phyloP scores from a whole-genome alignment of 2,113 vertebrate genomes.

The Alouatta palliata region DNA sequence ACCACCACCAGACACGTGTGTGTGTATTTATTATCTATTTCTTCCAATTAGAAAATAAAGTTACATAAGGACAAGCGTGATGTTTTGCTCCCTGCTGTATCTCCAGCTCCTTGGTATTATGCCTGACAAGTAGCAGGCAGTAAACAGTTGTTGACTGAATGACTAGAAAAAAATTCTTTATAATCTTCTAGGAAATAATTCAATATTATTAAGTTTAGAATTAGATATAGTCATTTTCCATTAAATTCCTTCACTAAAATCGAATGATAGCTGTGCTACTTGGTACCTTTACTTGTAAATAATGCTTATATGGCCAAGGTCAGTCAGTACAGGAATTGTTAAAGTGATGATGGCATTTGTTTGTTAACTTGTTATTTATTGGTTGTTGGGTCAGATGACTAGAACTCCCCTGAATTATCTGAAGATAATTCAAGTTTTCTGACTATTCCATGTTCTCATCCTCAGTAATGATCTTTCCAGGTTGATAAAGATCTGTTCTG shows the following conservation, averaged over 20 bases:
- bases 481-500: background rate
- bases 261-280: background rate
- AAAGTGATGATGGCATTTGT: background rate
- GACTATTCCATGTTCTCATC: background rate
- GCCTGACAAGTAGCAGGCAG: background rate
- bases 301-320: background rate
- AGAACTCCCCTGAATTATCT: background rate
- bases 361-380: background rate
- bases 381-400: background rate
- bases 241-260: background rate
- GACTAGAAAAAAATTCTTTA: background rate
- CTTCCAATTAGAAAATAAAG: background rate
- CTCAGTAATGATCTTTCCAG: background rate
- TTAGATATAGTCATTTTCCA: background rate
- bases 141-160: background rate
- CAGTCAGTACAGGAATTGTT: background rate
- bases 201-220: background rate
- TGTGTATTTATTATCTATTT: background rate
- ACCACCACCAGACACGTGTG: background rate
- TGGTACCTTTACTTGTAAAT: background rate
- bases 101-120: background rate
- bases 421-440: background rate
- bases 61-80: background rate
- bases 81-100: background rate
- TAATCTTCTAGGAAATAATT: background rate